These are phyloP conservation scores for Ischnura elegans DNA, from an alignment of 2,888 invertebrate species.

Conservation along the genomic window DNA sequence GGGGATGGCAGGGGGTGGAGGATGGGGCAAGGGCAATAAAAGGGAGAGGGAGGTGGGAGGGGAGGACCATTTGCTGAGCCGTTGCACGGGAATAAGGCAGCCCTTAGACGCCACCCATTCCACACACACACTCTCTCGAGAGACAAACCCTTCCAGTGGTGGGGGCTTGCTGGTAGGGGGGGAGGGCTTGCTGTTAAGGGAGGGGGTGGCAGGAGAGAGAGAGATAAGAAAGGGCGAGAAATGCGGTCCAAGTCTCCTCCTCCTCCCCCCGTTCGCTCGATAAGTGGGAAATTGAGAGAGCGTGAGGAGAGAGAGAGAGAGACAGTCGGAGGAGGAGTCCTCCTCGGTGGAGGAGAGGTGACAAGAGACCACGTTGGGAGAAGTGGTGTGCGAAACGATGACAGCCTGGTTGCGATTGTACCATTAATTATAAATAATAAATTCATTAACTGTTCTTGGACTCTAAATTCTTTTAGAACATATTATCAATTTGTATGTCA, in stretches of 20 bases:
- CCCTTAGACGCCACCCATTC: not conserved
- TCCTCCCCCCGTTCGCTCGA: not conserved
- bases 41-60: slow-evolving; percentile 38
- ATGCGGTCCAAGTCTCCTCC: not conserved
- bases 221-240: slow-evolving; percentile 17
- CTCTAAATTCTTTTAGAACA: too few relatives aligned
- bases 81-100: slow-evolving; percentile 50
- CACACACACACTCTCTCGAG: not conserved
- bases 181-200: slow-evolving; percentile 39
- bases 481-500: too few relatives aligned
- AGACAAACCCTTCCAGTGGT: not conserved
- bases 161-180: slow-evolving; percentile 8
- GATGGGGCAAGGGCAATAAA: slow-evolving; percentile 46
- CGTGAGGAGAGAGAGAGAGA: not conserved
- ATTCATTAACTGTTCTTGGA: too few relatives aligned
- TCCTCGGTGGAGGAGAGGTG: not conserved
- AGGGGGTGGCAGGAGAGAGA: not conserved
- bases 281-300: not conserved
- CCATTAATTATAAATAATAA: too few relatives aligned
- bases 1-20: not conserved
- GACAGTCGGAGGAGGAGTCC: not conserved
- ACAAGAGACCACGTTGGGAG: too few relatives aligned
- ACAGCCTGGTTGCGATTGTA: too few relatives aligned
- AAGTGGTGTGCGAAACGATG: too few relatives aligned
- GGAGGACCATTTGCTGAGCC: slow-evolving; percentile 44